Evolutionary conservation across 2,888 invertebrate genomes (phyloP), one percentile per base, ranked within the genome.

Genomic region (Ophion obscuratus): DNA sequence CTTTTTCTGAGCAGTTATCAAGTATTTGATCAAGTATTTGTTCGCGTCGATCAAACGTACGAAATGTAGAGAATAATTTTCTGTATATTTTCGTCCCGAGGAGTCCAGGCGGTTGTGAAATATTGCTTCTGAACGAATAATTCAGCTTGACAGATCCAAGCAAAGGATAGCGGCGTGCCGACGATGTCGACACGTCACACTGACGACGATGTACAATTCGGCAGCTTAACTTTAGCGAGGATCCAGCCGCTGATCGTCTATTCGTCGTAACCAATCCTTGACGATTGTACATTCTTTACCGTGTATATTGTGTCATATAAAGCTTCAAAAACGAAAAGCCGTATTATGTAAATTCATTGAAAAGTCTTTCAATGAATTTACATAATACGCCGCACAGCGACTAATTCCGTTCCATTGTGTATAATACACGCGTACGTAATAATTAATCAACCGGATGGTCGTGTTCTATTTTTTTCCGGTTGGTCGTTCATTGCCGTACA

Each of bases 251-350:
- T 81, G 94, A 94, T 91, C 93, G 92, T 81, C 90, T 94, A 20
- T 94, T 94, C 88, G 91, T 91, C 87, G 93, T 94, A 62, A 92
- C 93, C 84, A 93, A 93, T 90, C 93, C 93, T 92, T 93, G 93
- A 94, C 92, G 89, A 90, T 88, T 94, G 93, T 93, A 93, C 90
- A 93, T 93, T 93, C 86, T 86, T 86, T 88, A 87, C 88, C 89
- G 90, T 92, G 91, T 92, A 93, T 92, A 93, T 93, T 93, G 92
- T 93, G 92, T 91, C 87, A 92, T 93, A 92, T 92, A 91, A 92
- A 88, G 88, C 88, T 80, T 76, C 79, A 76, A 68, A 71, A 62
- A 83, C 81, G 70, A 20, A 62, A 47, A 44, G n/a, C n/a, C n/a
- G n/a, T n/a, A n/a, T n/a, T n/a, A n/a, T n/a, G n/a, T n/a, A n/a